These are phyloP conservation scores for Anodontia alba DNA, from an alignment of 2,888 invertebrate species.

Conservation along the genomic window DNA sequence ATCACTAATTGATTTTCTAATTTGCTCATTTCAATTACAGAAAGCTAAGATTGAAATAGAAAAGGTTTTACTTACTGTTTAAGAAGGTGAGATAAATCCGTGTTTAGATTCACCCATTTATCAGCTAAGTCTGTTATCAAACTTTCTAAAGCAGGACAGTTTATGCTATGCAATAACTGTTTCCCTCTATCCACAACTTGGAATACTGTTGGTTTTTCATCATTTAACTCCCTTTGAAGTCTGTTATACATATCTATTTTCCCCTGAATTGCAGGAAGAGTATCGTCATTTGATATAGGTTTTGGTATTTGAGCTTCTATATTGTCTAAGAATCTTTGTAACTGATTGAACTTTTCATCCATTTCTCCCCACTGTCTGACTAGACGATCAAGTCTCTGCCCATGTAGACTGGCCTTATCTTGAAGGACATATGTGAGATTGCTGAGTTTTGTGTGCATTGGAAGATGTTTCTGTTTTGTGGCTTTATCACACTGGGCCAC, in stretches of 20 bases:
- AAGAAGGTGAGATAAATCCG: slow-evolving; percentile 73
- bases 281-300: slow-evolving; percentile 71
- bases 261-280: slow-evolving; percentile 73
- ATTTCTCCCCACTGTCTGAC: slow-evolving; percentile 79
- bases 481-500: slow-evolving; percentile 76
- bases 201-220: slow-evolving; percentile 79
- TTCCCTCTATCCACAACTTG: slow-evolving; percentile 81
- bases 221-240: slow-evolving; percentile 75
- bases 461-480: slow-evolving; percentile 70
- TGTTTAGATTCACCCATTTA: slow-evolving; percentile 80
- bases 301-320: slow-evolving; percentile 70
- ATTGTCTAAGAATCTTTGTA: slow-evolving; percentile 64
- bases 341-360: slow-evolving; percentile 68
- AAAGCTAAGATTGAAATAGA: too few relatives aligned
- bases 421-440: slow-evolving; percentile 79
- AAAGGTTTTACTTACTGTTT: slow-evolving; percentile 71
- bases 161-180: slow-evolving; percentile 78
- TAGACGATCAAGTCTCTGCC: slow-evolving; percentile 78
- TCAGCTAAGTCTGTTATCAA: slow-evolving; percentile 78
- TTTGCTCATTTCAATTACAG: too few relatives aligned
- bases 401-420: slow-evolving; percentile 79
- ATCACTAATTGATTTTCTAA: too few relatives aligned
- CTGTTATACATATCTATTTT: slow-evolving; percentile 74
- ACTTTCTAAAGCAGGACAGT: slow-evolving; percentile 78
- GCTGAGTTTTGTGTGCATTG: slow-evolving; percentile 70